phyloP scores from a whole-genome alignment of 1,140 invertebrate species.

The Solenopsis fugax region DNA sequence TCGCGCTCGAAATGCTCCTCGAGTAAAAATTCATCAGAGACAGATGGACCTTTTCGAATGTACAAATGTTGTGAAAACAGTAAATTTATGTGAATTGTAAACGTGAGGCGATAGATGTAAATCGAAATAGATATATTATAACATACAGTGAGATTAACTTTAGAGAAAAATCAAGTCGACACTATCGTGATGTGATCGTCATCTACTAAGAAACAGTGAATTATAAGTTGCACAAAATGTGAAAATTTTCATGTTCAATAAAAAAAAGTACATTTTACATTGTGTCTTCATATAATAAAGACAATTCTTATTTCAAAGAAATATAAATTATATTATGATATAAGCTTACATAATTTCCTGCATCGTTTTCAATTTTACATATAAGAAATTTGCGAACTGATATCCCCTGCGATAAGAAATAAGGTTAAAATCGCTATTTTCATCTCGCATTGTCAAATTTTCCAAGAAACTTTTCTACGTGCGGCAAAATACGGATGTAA shows the following conservation, averaged over 20 bases:
- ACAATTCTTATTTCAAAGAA: neutral
- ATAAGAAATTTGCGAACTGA: neutral
- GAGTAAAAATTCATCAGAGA: constrained; percentile 45
- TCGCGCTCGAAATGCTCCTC: constrained; percentile 37
- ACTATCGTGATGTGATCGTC: neutral
- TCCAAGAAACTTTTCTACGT: neutral
- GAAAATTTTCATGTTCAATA: neutral
- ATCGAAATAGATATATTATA: neutral
- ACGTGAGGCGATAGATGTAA: neutral
- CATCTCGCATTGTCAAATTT: constrained; percentile 19
- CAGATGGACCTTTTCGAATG: constrained; percentile 24
- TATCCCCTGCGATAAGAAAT: neutral
- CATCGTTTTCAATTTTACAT: neutral
- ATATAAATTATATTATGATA: neutral
- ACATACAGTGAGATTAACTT: neutral
- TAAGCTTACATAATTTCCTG: neutral
- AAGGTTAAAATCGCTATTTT: neutral
- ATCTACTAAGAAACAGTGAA: neutral
- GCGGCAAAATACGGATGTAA: constrained; percentile 1
- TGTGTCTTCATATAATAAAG: constrained; percentile 17
- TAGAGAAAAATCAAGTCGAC: constrained; percentile 2
- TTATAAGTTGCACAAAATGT: neutral
- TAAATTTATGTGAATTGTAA: neutral
- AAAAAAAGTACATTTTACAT: neutral
- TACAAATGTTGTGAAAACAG: constrained; percentile 28